Percentiles rank a stretch among this genome's conserved stretches.
Conservation (phyloP, 2,888 invertebrate genomes). For the Drosophila melanosoma region DNA sequence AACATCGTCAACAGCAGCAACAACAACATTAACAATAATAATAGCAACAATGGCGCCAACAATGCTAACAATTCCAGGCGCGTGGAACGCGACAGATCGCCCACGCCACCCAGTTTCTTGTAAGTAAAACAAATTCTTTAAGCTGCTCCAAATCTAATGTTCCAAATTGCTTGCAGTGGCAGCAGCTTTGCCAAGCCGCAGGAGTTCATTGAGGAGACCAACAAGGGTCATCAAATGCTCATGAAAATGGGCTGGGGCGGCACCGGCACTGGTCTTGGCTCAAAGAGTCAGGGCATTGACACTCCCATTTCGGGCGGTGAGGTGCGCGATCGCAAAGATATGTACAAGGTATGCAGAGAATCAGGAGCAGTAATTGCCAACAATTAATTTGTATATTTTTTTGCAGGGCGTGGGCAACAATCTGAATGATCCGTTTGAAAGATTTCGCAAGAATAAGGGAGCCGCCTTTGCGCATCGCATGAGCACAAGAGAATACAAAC, state of each 20-base stretch:
- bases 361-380: too few relatives aligned
- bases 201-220: slow-evolving; percentile 92
- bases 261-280: slow-evolving; percentile 94
- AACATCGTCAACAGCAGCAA: slow-evolving; percentile 25
- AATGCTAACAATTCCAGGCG: slow-evolving; percentile 81
- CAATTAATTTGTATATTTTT: neutral
- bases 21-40: slow-evolving; percentile 63
- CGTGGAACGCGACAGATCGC: slow-evolving; percentile 85
- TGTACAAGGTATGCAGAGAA: slow-evolving; percentile 89
- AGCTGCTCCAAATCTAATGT: neutral
- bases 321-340: slow-evolving; percentile 95
- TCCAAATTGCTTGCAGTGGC: slow-evolving; percentile 69
- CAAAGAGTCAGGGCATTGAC: slow-evolving; percentile 97
- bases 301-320: slow-evolving; percentile 97
- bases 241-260: slow-evolving; percentile 99
- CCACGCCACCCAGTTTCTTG: slow-evolving; percentile 91
- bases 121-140: slow-evolving; percentile 84
- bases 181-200: slow-evolving; percentile 83
- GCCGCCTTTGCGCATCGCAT: slow-evolving; percentile 97
- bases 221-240: slow-evolving; percentile 98
- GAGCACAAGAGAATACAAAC: slow-evolving; percentile 93
- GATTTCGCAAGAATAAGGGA: slow-evolving; percentile 97
- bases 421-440: slow-evolving; percentile 97
- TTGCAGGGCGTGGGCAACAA: slow-evolving; percentile 94
- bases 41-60: slow-evolving; percentile 70